These are phyloP conservation scores for Zoanthus sociatus DNA, from an alignment of 92 coral and sea anemone genomes.

Conservation along the genomic window DNA sequence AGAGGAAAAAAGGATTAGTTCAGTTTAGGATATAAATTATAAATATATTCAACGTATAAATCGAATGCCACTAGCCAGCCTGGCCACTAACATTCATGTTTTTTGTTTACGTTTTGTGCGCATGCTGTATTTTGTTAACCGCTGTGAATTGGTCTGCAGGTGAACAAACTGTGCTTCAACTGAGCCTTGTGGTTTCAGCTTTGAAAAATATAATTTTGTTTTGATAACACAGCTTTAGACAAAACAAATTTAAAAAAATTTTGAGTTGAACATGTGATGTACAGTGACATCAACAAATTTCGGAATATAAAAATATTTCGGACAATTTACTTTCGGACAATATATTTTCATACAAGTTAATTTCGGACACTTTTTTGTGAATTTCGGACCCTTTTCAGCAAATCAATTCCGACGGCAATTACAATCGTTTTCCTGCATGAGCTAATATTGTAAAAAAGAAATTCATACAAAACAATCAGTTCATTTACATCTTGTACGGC, in stretches of 20 bases:
- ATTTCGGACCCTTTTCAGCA: too few species aligned
- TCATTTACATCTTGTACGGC: too few species aligned
- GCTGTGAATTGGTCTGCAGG: constrained; percentile 11
- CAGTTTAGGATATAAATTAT: constrained; percentile 20
- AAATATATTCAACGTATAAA: constrained; percentile 31
- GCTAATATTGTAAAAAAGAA: too few species aligned
- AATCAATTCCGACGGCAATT: too few species aligned
- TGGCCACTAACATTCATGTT: background rate
- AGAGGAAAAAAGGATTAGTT: background rate
- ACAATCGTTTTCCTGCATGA: too few species aligned
- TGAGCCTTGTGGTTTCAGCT: background rate
- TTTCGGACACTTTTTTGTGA: too few species aligned
- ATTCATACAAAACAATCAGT: too few species aligned
- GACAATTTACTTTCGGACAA: too few species aligned
- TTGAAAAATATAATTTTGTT: background rate
- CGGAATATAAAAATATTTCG: too few species aligned
- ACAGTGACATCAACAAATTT: too few species aligned
- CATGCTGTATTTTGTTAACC: constrained; percentile 20
- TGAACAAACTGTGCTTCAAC: background rate
- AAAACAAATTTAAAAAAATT: too few species aligned
- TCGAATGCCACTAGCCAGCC: background rate
- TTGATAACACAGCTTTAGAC: constrained; percentile 1
- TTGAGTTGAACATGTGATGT: background rate
- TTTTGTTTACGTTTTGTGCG: constrained; percentile 28
- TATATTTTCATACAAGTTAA: too few species aligned